Evolutionary conservation across 2,888 invertebrate species (phyloP).

Genomic region (Frankliniella fusca): DNA sequence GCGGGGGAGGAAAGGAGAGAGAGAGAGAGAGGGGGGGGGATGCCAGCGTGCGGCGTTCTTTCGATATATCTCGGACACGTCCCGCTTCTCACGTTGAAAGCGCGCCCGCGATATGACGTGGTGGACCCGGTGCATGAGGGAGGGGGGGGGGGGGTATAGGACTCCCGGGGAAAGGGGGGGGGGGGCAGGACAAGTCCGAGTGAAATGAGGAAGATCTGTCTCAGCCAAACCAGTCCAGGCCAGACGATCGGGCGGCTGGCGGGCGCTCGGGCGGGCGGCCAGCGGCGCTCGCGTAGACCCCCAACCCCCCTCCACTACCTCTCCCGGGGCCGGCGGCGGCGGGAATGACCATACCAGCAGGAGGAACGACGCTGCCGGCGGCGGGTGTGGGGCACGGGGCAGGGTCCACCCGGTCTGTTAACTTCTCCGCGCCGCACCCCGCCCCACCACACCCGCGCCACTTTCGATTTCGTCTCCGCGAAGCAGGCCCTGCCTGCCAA

Average conservation of each 20-base stretch:
- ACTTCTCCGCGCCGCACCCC: too few relatives aligned
- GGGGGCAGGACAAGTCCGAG: not conserved
- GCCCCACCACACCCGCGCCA: not conserved
- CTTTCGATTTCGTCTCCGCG: constrained; percentile 21
- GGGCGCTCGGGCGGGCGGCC: too few relatives aligned
- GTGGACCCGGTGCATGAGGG: not conserved
- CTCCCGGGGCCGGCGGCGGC: too few relatives aligned
- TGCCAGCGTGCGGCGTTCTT: not conserved
- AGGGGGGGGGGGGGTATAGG: not conserved
- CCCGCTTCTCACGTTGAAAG: too few relatives aligned
- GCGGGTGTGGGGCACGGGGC: too few relatives aligned
- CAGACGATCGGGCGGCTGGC: too few relatives aligned
- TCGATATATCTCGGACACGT: too few relatives aligned
- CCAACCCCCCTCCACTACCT: too few relatives aligned
- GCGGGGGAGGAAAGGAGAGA: not conserved
- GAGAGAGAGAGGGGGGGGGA: not conserved
- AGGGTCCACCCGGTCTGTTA: too few relatives aligned
- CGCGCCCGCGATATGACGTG: not conserved
- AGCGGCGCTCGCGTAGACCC: too few relatives aligned
- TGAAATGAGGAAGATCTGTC: constrained; percentile 14
- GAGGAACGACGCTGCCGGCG: too few relatives aligned
- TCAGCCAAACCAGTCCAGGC: not conserved
- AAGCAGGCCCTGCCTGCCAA: not conserved
- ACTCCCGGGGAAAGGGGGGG: not conserved
- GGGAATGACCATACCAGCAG: too few relatives aligned